Evolutionary conservation across 1,140 invertebrate species (phyloP).

Genomic region (Melanaphis sacchari): DNA sequence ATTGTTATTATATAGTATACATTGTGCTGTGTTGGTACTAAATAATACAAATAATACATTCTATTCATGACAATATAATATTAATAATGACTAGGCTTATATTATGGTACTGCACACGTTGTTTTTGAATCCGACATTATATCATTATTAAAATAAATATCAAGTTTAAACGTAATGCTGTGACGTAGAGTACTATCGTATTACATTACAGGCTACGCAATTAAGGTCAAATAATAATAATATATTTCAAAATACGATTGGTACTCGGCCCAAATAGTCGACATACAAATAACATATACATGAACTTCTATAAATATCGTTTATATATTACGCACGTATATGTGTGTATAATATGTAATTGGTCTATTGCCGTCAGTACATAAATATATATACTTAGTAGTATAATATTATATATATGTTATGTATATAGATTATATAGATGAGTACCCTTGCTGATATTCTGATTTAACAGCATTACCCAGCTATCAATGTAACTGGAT

Average conservation of each 20-base stretch:
- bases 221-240: neutral
- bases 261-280: too few species aligned
- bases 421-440: neutral
- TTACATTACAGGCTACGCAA: neutral
- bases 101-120: neutral
- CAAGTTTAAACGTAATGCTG: neutral
- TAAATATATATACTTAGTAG: neutral
- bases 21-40: neutral
- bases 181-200: neutral
- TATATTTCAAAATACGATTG: too few species aligned
- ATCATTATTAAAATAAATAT: neutral
- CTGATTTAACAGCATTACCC: neutral
- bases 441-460: neutral
- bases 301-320: too few species aligned
- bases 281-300: too few species aligned
- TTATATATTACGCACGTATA: too few species aligned
- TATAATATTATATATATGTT: neutral
- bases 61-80: neutral
- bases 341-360: too few species aligned
- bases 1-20: neutral
- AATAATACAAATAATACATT: neutral
- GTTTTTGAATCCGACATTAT: too few species aligned
- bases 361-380: too few species aligned
- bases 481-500: neutral
- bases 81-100: neutral